Evolutionary conservation across 1,140 invertebrate species (phyloP), one percentile per base, ranked within the genome.

Genomic region (Drosophila gunungcola): DNA sequence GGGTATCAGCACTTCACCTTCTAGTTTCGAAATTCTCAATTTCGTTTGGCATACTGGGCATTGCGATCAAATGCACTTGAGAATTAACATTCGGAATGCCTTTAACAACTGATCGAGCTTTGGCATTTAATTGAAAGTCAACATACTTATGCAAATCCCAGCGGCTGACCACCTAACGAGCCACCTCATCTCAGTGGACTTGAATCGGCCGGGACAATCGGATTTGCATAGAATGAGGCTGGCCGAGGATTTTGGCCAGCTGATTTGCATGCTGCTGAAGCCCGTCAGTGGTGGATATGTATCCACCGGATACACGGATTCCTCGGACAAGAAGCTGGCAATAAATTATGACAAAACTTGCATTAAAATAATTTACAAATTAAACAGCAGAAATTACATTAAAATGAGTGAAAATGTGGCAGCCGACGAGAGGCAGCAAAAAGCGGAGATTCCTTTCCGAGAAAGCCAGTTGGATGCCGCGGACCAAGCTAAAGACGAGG

Each of bases 71-170:
- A 88, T 88, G 79, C 84, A 88, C 83, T 88, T 88, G 84, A 84
- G 84, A 89, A 89, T 89, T 84, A 80, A 89, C 84, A 89, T 89
- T 90, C 68, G 84, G 85, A 84, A 89, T 89, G 85, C 83, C 55
- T 79, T 73, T 78, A 86, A 86, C 83, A 86, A 86, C 74, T 86
- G 82, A 38, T 60, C 68, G 36, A 48, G 75, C 73, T 64, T 60
- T 88, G 84, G 83, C 76, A 88, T 88, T 89, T 89, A 89, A 88
- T 84, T 89, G 80, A 90, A 84, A 77, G 84, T 67, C 83, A 58
- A 82, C 80, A 89, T 89, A 80, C 80, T 90, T 89, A 89, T 89
- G 84, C 85, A 89, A 89, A 89, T 89, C 61, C 32, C 61, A 57
- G 13, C 41, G 46, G 43, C 11, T 32, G 70, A 41, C 70, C 56